phyloP scores from a whole-genome alignment of 2,888 invertebrate genomes.

The Pachliopta kotzebuea region DNA sequence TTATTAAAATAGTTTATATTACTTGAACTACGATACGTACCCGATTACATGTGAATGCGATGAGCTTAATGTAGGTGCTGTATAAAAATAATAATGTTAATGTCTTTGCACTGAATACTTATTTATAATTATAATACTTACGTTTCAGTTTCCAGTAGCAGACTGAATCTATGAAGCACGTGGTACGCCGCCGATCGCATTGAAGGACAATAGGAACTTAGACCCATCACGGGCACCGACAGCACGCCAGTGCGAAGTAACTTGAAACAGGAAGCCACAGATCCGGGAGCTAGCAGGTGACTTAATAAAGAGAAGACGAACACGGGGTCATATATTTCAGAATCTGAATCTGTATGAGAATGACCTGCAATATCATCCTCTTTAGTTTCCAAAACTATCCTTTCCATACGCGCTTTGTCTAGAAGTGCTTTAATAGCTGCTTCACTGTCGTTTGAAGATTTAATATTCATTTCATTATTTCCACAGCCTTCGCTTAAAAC shows the following conservation, averaged over 20 bases:
- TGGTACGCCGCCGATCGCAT: conserved; percentile 88
- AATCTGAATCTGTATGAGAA: conserved; percentile 49
- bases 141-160: conserved; percentile 87
- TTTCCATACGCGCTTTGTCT: conserved; percentile 45
- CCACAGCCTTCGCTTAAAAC: conserved; percentile 42
- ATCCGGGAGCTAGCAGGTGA: conserved; percentile 87
- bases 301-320: conserved; percentile 90
- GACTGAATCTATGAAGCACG: conserved; percentile 86
- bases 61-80: too few relatives aligned
- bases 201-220: conserved; percentile 84
- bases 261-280: conserved; percentile 85
- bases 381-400: conserved; percentile 38
- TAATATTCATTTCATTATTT: conserved; percentile 45
- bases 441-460: conserved; percentile 48
- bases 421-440: conserved; percentile 43
- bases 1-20: too few relatives aligned
- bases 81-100: too few relatives aligned
- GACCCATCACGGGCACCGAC: conserved; percentile 84
- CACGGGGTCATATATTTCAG: conserved; percentile 87
- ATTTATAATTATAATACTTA: conserved; percentile 46
- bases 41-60: too few relatives aligned
- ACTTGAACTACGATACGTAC: too few relatives aligned
- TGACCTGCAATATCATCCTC: conserved; percentile 43
- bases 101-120: too few relatives aligned
- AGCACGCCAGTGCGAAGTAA: conserved; percentile 86